Conservation (phyloP, 2,888 invertebrate genomes). For the Noctuana brunneofusca region DNA sequence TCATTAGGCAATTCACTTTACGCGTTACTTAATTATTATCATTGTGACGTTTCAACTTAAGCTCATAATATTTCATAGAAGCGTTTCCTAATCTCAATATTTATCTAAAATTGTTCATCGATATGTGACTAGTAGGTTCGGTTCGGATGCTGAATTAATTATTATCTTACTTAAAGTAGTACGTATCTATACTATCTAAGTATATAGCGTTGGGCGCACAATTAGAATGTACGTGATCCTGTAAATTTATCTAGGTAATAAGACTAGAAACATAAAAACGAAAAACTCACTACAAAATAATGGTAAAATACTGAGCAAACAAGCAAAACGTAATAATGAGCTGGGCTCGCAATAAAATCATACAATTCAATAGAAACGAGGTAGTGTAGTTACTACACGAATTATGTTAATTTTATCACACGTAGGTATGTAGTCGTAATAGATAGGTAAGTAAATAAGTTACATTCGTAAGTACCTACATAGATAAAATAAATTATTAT, state of each 20-base stretch:
- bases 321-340: slow-evolving; percentile 67
- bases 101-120: slow-evolving; percentile 56
- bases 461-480: slow-evolving; percentile 34
- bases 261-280: slow-evolving; percentile 62
- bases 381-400: slow-evolving; percentile 80
- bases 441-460: slow-evolving; percentile 36
- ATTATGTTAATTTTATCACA: slow-evolving; percentile 65
- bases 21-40: slow-evolving; percentile 16
- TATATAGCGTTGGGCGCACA: slow-evolving; percentile 44
- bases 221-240: slow-evolving; percentile 39
- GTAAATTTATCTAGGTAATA: slow-evolving; percentile 63
- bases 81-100: slow-evolving; percentile 46
- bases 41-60: slow-evolving; percentile 43
- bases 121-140: slow-evolving; percentile 66
- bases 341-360: slow-evolving; percentile 68
- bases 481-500: slow-evolving; percentile 40
- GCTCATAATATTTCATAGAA: slow-evolving; percentile 48
- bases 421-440: slow-evolving; percentile 48
- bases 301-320: slow-evolving; percentile 68
- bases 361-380: slow-evolving; percentile 67
- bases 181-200: slow-evolving; percentile 49
- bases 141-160: slow-evolving; percentile 59
- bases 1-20: slow-evolving; percentile 12
- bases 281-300: slow-evolving; percentile 58
- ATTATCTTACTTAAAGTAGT: slow-evolving; percentile 51